Evolutionary conservation across 2,113 vertebrate species (phyloP).

Genomic region (Recurvirostra avosetta): DNA sequence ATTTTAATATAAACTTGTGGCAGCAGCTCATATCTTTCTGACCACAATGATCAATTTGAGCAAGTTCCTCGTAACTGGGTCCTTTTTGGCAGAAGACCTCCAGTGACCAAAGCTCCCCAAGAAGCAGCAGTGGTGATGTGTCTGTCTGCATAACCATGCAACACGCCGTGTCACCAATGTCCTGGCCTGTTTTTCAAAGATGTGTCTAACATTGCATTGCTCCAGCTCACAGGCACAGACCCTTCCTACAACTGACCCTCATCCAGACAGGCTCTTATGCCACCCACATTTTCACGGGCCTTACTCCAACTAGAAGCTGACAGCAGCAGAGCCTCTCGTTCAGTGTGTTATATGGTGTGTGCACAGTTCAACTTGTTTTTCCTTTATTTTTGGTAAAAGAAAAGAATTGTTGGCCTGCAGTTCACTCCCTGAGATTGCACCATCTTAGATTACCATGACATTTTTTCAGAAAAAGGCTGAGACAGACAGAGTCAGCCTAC

Average conservation of each 20-base stretch:
- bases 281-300: neutral
- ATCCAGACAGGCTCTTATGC: neutral
- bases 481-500: neutral
- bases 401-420: neutral
- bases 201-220: neutral
- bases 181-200: neutral
- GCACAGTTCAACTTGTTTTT: neutral
- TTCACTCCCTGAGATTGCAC: neutral
- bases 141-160: neutral
- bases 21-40: neutral
- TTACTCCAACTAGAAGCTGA: neutral
- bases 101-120: neutral
- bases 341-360: accelerated
- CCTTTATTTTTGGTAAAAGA: neutral
- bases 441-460: neutral
- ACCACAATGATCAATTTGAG: neutral
- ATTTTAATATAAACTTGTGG: neutral
- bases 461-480: neutral
- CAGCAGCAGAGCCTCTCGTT: neutral
- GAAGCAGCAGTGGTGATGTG: neutral
- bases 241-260: neutral
- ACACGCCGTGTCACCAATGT: neutral
- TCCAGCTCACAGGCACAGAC: accelerated
- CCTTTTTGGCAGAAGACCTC: neutral
- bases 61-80: neutral